Base-by-base conservation (phyloP, 2,113 vertebrate species). In the Pseudorasbora parva region DNA sequence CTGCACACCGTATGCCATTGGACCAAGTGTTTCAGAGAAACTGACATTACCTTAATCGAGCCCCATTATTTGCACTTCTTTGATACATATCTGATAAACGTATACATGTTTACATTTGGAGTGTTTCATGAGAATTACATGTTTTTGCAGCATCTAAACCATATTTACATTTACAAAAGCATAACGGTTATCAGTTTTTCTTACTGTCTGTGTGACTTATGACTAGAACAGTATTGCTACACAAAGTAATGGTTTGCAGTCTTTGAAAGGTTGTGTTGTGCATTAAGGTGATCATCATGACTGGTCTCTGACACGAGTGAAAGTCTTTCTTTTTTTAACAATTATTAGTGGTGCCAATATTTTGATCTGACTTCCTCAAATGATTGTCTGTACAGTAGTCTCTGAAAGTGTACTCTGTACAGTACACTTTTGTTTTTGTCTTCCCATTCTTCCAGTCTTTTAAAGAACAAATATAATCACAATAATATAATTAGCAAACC, bases 1-100 rank as follows among this genome's bases (percentile, higher is more conserved):
- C 45, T 51, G 23, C 17, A 47, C n/a, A 51, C 4, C 7, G 2
- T 21, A 72, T 72, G 43, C 69, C 69, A 47, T 17, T 45, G 47
- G n/a, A 72, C 19, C 69, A 72, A 47, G 41, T 72, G 69, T 72
- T 72, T 72, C 37, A 72, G 25, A 74, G 25, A 74, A 74, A 74
- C 72, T 74, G 47, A 54, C 72, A 54, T 74, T 49, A 51, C 15
- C 47, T 19, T 51, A 74, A 51, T 2, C 12, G 2, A 66, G n/a
- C 62, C 23, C 27, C 5, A 33, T 54, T 45, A 51, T 74, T 74
- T 74, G 72, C 72, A 51, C 72, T 30, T 74, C 47, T 71, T 71
- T 71, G 68, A 45, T 71, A 45, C 9, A 71, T 8, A 19, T 54
- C 4, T 54, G 51, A 54, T 54, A 7, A 21, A 54, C 17, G 1